A percentile compares a stretch with the other conserved stretches of the same genome.
These are phyloP conservation scores for Myotis pilosus DNA, from an alignment of 2,797 vertebrate species.

Conservation along the genomic window DNA sequence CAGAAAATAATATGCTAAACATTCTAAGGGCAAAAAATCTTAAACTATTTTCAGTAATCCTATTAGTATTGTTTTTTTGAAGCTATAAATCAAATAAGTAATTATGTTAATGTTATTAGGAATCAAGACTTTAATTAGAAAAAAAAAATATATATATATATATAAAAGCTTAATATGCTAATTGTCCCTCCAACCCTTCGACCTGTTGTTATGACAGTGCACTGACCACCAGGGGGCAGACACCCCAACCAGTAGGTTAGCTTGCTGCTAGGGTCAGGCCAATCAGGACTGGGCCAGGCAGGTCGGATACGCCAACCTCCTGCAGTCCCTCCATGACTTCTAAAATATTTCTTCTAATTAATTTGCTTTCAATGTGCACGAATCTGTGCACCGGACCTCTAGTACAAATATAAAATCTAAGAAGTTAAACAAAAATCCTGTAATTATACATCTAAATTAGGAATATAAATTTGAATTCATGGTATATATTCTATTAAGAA, in stretches of 20 bases:
- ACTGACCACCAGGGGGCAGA: no score
- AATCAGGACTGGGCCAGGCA: no score
- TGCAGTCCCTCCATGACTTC: no score
- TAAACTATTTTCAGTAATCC: slow-evolving; percentile 13
- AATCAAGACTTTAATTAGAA: slow-evolving; percentile 25
- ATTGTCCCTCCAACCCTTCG: no score
- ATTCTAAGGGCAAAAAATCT: slow-evolving; percentile 7
- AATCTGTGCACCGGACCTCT: no score
- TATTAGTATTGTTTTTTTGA: not conserved
- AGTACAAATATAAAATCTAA: slow-evolving; percentile 37
- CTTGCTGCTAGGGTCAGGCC: no score
- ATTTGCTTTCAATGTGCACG: no score
- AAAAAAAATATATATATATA: slow-evolving; percentile 22
- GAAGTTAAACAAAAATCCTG: slow-evolving; percentile 30
- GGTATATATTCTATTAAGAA: slow-evolving; percentile 11
- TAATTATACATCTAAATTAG: slow-evolving; percentile 26
- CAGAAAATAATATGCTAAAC: slow-evolving; percentile 21
- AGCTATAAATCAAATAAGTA: slow-evolving; percentile 33
- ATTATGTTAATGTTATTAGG: not conserved
- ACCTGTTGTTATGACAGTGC: no score
- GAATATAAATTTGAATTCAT: slow-evolving; percentile 40
- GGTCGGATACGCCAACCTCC: no score
- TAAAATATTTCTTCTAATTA: no score
- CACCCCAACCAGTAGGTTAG: no score
- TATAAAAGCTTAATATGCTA: no score